Evolutionary conservation across 2,888 invertebrate genomes (phyloP).

Genomic region (Noctua janthina): DNA sequence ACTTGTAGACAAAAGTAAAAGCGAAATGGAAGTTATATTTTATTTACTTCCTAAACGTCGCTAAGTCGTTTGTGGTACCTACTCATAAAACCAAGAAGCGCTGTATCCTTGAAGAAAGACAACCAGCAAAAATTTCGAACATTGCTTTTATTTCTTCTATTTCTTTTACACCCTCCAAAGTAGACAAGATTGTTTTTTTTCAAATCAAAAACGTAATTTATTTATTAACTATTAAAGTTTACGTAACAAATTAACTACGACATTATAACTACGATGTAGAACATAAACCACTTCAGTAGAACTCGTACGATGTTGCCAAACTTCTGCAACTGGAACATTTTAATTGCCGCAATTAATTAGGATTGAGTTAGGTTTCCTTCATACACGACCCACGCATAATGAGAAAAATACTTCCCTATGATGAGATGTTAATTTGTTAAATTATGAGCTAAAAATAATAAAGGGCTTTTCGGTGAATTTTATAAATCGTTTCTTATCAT

Average conservation of each 20-base stretch:
- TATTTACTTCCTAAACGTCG: not conserved
- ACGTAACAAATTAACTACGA: constrained; percentile 9
- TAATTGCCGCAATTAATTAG: constrained; percentile 65
- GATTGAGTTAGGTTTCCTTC: constrained; percentile 53
- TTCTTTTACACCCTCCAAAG: not conserved
- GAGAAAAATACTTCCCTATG: constrained; percentile 41
- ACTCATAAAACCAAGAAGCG: not conserved
- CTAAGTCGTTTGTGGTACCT: not conserved
- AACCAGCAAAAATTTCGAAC: too few relatives aligned
- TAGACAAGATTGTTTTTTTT: not conserved
- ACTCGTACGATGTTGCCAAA: constrained; percentile 51
- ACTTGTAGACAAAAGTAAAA: not conserved
- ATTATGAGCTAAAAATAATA: constrained; percentile 25
- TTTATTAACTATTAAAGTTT: too few relatives aligned
- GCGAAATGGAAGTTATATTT: not conserved
- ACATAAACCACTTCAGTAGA: constrained; percentile 41
- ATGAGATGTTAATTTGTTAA: constrained; percentile 32
- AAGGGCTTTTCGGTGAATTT: not conserved
- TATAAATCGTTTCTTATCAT: not conserved
- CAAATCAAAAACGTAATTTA: not conserved
- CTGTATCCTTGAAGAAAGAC: not conserved
- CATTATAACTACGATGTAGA: constrained; percentile 32
- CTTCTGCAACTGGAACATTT: constrained; percentile 63
- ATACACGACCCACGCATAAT: constrained; percentile 39
- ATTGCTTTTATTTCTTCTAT: not conserved